These are phyloP conservation scores for Gerosis bhagava DNA, from an alignment of 2,888 invertebrate genomes.

Conservation along the genomic window DNA sequence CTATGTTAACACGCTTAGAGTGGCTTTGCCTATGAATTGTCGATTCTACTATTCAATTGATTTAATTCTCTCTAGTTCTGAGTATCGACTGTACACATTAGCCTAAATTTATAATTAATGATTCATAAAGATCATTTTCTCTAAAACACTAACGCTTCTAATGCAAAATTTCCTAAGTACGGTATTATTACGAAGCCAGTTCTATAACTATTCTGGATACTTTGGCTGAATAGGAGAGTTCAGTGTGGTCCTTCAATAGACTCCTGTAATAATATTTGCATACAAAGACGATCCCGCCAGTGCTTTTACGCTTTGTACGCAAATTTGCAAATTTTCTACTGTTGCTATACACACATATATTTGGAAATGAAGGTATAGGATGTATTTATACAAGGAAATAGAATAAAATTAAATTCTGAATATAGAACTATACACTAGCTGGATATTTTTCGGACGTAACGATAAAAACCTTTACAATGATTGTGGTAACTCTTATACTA, in stretches of 20 bases:
- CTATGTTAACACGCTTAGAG: slow-evolving; percentile 73
- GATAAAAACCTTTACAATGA: too few relatives aligned
- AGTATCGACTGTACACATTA: slow-evolving; percentile 40
- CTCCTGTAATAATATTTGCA: slow-evolving; percentile 71
- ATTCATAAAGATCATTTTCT: too few relatives aligned
- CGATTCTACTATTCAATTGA: slow-evolving; percentile 61
- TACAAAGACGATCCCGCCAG: slow-evolving; percentile 63
- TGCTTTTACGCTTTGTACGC: slow-evolving; percentile 61
- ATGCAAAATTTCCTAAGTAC: slow-evolving; percentile 47
- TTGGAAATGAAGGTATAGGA: slow-evolving; percentile 34
- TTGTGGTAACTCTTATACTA: too few relatives aligned
- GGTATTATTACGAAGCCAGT: slow-evolving; percentile 51
- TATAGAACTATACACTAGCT: too few relatives aligned
- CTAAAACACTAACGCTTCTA: slow-evolving; percentile 32
- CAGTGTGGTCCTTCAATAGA: slow-evolving; percentile 64
- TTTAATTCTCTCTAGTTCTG: slow-evolving; percentile 54
- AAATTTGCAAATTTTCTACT: slow-evolving; percentile 63
- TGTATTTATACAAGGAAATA: slow-evolving; percentile 29
- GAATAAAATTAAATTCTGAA: too few relatives aligned
- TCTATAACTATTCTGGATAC: slow-evolving; percentile 43
- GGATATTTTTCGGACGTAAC: too few relatives aligned
- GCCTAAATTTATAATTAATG: too few relatives aligned
- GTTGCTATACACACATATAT: slow-evolving; percentile 46
- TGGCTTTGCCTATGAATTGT: slow-evolving; percentile 76
- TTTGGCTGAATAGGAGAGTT: slow-evolving; percentile 52